Evolutionary conservation across 2,113 vertebrate genomes (phyloP).

Genomic region (Craseonycteris thonglongyai): DNA sequence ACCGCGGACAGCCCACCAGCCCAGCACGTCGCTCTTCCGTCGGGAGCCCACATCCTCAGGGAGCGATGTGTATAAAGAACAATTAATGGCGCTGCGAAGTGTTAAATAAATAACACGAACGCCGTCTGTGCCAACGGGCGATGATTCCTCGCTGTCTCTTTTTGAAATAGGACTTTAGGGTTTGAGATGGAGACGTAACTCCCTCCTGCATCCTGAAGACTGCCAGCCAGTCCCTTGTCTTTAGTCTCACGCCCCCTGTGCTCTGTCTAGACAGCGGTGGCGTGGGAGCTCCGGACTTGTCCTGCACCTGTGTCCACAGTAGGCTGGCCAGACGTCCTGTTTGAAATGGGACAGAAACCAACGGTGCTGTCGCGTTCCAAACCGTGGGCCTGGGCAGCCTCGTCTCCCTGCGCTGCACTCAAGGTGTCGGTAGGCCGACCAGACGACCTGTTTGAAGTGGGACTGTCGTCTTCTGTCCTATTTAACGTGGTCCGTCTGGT

Average conservation of each 20-base stretch:
- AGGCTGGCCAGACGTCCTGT: too few relatives aligned
- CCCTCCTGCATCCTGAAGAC: background rate
- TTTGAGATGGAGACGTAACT: background rate
- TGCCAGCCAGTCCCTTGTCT: background rate
- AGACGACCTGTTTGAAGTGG: too few relatives aligned
- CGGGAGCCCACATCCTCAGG: slow-evolving; percentile 55
- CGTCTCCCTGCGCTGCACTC: too few relatives aligned
- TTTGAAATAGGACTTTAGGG: slow-evolving; percentile 21
- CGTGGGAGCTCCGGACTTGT: background rate
- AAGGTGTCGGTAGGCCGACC: too few relatives aligned
- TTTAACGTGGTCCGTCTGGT: too few relatives aligned
- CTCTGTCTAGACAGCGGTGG: background rate
- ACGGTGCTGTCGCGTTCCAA: too few relatives aligned
- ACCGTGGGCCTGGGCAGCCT: too few relatives aligned
- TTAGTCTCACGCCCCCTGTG: background rate
- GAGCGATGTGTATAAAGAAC: slow-evolving; percentile 66
- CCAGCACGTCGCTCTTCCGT: slow-evolving; percentile 69
- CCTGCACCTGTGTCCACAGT: background rate
- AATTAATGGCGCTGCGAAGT: slow-evolving; percentile 71
- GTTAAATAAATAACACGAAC: slow-evolving; percentile 72
- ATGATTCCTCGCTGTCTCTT: slow-evolving; percentile 40
- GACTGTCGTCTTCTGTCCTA: too few relatives aligned
- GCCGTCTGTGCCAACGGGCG: slow-evolving; percentile 3
- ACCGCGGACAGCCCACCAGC: slow-evolving; percentile 61
- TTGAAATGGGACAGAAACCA: too few relatives aligned